These are phyloP conservation scores for Paedocypris micromegethes DNA, from an alignment of 2,797 vertebrate species.

Conservation along the genomic window DNA sequence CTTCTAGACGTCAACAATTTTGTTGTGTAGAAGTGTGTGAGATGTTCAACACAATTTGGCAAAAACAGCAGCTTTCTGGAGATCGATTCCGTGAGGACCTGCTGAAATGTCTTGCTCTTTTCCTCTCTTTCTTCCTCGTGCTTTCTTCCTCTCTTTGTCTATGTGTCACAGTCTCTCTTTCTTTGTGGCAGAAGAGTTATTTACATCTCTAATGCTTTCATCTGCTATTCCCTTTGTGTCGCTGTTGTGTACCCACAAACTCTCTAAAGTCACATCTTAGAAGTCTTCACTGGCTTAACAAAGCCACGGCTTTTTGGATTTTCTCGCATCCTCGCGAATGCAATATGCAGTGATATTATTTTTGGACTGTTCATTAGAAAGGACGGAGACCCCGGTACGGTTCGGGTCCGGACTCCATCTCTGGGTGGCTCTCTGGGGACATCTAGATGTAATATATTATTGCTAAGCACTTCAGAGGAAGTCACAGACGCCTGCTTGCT, in stretches of 20 bases:
- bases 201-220: conserved; percentile 70
- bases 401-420: conserved; percentile 48
- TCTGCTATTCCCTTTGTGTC: conserved; percentile 71
- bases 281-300: conserved; percentile 54
- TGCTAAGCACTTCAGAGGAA: conserved; percentile 76
- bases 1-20: no score
- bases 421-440: conserved; percentile 57
- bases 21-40: no score
- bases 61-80: no score
- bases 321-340: conserved; percentile 46
- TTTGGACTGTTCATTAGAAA: conserved; percentile 9
- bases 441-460: conserved; percentile 77
- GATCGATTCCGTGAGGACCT: no score
- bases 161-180: conserved; percentile 24
- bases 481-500: conserved; percentile 68
- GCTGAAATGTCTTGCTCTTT: not conserved
- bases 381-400: conserved; percentile 21
- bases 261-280: conserved; percentile 55
- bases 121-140: conserved; percentile 14
- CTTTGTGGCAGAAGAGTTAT: conserved; percentile 58
- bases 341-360: conserved; percentile 54
- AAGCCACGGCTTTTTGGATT: conserved; percentile 46
- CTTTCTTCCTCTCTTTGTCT: conserved; percentile 3
- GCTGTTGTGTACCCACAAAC: conserved; percentile 62
- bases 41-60: no score